phyloP scores from a whole-genome alignment of 1,140 invertebrate species.

The Drosophila kohkoa region DNA sequence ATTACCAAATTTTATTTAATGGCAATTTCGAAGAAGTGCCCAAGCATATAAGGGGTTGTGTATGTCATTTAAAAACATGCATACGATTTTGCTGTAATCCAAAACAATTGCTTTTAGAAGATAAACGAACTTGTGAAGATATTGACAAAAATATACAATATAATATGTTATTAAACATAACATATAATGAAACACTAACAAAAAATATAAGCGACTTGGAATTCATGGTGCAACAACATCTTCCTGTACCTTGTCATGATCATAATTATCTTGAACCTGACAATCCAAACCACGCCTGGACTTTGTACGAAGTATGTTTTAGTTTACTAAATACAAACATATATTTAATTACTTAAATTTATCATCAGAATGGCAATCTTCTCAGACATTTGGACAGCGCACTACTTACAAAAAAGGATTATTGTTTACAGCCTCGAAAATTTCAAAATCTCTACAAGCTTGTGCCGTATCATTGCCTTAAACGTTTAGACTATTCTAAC shows the following conservation, averaged over 20 bases:
- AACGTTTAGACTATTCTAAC: not conserved
- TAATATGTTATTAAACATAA: slow-evolving; percentile 33
- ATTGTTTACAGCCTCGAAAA: not conserved
- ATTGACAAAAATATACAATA: slow-evolving; percentile 6
- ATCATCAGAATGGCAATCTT: slow-evolving; percentile 53
- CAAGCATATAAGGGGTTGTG: slow-evolving; percentile 55
- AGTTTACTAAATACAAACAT: not conserved
- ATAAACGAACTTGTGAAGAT: slow-evolving; percentile 12
- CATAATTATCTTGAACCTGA: not conserved
- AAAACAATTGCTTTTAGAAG: not conserved
- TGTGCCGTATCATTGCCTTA: slow-evolving; percentile 3
- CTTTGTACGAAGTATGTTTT: slow-evolving; percentile 53
- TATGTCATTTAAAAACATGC: slow-evolving; percentile 51
- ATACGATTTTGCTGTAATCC: slow-evolving; percentile 60
- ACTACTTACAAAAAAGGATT: not conserved
- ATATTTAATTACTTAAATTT: not conserved
- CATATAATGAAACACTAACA: slow-evolving; percentile 22
- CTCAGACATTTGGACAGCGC: slow-evolving; percentile 4
- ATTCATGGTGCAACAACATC: slow-evolving; percentile 45
- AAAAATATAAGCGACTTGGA: slow-evolving; percentile 17
- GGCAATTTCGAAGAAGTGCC: slow-evolving; percentile 20
- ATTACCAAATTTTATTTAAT: slow-evolving; percentile 25
- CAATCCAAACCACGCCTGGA: slow-evolving; percentile 29
- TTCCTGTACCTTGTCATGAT: slow-evolving; percentile 44
- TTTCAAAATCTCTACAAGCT: not conserved